Percentiles rank a stretch among this genome's conserved stretches.
These are phyloP conservation scores for Phainopepla nitens DNA, from an alignment of 2,113 vertebrate species.

Conservation along the genomic window DNA sequence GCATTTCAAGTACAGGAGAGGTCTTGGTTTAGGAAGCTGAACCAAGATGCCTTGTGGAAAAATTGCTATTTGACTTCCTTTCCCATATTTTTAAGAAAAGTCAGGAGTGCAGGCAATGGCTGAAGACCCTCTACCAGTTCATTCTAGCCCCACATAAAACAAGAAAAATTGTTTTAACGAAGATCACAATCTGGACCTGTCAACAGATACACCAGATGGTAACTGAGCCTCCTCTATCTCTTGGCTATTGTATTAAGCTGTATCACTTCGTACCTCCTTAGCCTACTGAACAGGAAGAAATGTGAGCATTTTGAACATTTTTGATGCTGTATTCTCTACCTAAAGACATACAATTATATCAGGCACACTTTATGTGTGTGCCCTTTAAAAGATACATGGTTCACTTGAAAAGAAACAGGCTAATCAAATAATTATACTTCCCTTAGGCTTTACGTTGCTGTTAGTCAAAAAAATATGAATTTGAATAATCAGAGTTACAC, in stretches of 20 bases:
- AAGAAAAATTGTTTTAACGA: neutral
- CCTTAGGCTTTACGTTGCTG: neutral
- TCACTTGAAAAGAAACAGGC: neutral
- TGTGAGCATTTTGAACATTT: neutral
- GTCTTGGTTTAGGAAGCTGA: neutral
- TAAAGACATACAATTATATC: neutral
- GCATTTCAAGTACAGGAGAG: neutral
- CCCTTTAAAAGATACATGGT: neutral
- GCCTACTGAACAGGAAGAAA: neutral
- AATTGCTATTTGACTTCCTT: neutral
- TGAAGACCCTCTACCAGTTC: neutral
- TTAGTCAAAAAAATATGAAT: neutral
- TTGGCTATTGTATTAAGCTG: neutral
- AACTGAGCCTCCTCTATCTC: neutral
- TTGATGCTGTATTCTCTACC: neutral
- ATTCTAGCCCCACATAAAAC: neutral
- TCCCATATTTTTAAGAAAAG: neutral
- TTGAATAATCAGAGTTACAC: neutral
- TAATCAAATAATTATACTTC: neutral
- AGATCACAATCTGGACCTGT: neutral
- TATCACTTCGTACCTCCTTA: neutral
- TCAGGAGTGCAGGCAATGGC: neutral
- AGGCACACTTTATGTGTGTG: neutral
- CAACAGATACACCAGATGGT: neutral
- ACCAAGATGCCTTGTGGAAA: neutral